Evolutionary conservation across 2,797 vertebrate genomes (phyloP).

Genomic region (Sebastes hopkinsi): DNA sequence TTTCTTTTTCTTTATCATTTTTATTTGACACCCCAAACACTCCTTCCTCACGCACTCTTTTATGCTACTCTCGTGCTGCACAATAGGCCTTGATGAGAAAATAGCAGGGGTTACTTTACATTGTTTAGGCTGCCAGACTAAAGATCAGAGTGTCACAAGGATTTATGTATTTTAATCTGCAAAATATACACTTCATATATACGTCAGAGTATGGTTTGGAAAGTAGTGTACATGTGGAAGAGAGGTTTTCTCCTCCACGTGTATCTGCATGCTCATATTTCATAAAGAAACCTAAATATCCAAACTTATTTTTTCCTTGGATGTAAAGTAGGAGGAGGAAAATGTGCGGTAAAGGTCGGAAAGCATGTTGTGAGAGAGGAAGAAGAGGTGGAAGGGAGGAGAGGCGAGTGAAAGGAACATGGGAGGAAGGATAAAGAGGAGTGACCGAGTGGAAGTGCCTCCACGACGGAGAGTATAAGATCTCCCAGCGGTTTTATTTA

Average conservation of each 20-base stretch:
- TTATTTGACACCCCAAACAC: constrained; percentile 21
- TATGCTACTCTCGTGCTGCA: constrained; percentile 20
- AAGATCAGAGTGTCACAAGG: constrained; percentile 16
- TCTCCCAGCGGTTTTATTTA: constrained; percentile 51
- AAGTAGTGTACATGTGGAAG: background rate
- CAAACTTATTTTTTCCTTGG: background rate
- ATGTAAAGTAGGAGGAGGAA: constrained; percentile 14
- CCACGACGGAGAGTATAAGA: constrained; percentile 10
- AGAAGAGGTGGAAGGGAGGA: constrained; percentile 49
- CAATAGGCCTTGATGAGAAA: constrained; percentile 19
- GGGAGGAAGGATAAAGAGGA: constrained; percentile 54
- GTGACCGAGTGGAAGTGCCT: constrained; percentile 38
- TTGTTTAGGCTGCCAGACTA: constrained; percentile 47
- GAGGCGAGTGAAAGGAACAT: background rate
- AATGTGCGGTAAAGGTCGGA: constrained; percentile 21
- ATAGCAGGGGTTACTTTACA: constrained; percentile 43
- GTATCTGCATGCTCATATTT: background rate
- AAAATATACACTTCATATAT: background rate
- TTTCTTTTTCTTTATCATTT: constrained; percentile 30
- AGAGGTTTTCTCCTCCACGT: background rate
- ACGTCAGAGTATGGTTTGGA: background rate
- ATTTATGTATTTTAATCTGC: constrained; percentile 31
- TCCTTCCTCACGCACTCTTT: constrained; percentile 32
- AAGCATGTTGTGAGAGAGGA: constrained; percentile 38
- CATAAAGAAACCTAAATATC: background rate